Percentiles rank a stretch among this genome's conserved stretches.
These are phyloP conservation scores for Scaeva pyrastri DNA, from an alignment of 2,888 invertebrate genomes.

Conservation along the genomic window DNA sequence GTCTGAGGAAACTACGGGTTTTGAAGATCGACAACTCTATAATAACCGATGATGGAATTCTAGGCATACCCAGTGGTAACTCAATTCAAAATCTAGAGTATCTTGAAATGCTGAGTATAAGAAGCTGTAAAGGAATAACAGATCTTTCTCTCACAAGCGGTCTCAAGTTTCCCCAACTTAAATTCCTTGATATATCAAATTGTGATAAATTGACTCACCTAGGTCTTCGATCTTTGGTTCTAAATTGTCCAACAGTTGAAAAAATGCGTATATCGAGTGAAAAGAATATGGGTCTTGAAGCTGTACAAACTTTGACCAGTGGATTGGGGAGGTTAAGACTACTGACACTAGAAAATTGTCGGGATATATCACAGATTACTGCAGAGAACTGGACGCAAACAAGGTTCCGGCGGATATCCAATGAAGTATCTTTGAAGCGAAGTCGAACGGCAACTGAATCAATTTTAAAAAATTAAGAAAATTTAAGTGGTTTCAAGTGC, in stretches of 20 bases:
- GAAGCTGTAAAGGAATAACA: slow-evolving; percentile 78
- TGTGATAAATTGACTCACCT: slow-evolving; percentile 77
- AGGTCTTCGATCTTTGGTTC: slow-evolving; percentile 78
- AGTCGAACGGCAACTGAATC: background rate
- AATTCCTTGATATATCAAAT: slow-evolving; percentile 59
- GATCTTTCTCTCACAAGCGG: slow-evolving; percentile 67
- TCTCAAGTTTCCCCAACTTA: slow-evolving; percentile 45
- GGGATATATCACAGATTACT: background rate
- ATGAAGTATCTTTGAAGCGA: slow-evolving; percentile 29
- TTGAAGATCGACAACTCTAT: slow-evolving; percentile 79
- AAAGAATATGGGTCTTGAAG: slow-evolving; percentile 77
- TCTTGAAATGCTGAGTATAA: slow-evolving; percentile 77
- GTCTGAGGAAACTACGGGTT: slow-evolving; percentile 76
- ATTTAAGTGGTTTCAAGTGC: slow-evolving; percentile 9
- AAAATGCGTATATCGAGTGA: slow-evolving; percentile 78
- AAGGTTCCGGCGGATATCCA: background rate
- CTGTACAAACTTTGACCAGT: slow-evolving; percentile 74
- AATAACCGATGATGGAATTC: slow-evolving; percentile 78
- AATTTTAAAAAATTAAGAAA: background rate
- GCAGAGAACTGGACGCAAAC: slow-evolving; percentile 20
- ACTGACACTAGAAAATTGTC: slow-evolving; percentile 32
- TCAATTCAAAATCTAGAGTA: slow-evolving; percentile 78
- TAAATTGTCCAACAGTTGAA: slow-evolving; percentile 79
- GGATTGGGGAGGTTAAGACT: slow-evolving; percentile 77
- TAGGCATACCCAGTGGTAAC: slow-evolving; percentile 69